These are phyloP conservation scores for Nettapus auritus DNA, from an alignment of 2,113 vertebrate species.

Conservation along the genomic window DNA sequence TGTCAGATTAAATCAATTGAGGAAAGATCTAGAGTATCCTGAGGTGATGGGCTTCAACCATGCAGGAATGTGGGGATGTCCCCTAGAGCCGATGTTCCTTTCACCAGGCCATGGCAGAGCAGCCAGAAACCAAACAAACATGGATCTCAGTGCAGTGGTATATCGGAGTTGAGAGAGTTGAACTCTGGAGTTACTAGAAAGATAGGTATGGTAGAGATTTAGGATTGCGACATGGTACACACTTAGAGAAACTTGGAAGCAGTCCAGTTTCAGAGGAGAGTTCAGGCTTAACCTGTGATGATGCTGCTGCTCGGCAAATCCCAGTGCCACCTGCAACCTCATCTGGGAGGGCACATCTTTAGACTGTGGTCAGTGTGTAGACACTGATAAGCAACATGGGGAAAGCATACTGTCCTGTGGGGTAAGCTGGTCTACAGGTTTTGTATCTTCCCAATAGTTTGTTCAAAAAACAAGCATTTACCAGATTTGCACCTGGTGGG, in stretches of 20 bases:
- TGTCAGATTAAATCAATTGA: neutral
- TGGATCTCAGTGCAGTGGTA: neutral
- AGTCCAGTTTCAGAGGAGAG: neutral
- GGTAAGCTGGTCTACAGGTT: neutral
- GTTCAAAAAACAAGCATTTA: neutral
- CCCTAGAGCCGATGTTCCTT: neutral
- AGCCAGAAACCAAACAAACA: neutral
- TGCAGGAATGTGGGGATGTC: neutral
- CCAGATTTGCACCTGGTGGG: neutral
- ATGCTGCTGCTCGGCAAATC: neutral
- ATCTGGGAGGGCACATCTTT: neutral
- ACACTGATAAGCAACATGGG: neutral
- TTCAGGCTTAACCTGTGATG: neutral
- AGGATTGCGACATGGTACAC: neutral
- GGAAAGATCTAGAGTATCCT: neutral
- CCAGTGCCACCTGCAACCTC: fast-evolving
- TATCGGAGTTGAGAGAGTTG: neutral
- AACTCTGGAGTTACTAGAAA: neutral
- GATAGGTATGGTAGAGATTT: neutral
- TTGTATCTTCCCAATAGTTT: neutral
- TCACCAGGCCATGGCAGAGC: neutral
- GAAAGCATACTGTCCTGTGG: neutral
- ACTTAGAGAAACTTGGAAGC: neutral
- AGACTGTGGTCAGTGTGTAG: neutral
- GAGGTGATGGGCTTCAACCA: neutral